These are phyloP conservation scores for Noctua pronuba DNA, from an alignment of 2,888 invertebrate species.

Conservation along the genomic window DNA sequence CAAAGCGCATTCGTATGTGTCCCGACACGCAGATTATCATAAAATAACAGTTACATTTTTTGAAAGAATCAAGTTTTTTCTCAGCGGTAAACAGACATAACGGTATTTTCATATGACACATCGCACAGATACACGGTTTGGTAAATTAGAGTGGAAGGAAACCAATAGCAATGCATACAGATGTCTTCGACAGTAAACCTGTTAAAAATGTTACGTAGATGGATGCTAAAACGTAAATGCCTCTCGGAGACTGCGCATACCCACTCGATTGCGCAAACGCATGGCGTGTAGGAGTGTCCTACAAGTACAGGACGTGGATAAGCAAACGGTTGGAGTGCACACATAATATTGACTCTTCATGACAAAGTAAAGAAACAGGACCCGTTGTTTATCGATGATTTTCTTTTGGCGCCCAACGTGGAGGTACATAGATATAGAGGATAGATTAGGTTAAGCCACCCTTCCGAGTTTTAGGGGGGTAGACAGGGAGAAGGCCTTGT, in stretches of 20 bases:
- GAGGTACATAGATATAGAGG: background rate
- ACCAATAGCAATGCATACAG: background rate
- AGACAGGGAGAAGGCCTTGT: slow-evolving; percentile 38
- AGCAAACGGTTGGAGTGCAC: slow-evolving; percentile 63
- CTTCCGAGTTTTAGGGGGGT: slow-evolving; percentile 18
- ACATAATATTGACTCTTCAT: slow-evolving; percentile 65
- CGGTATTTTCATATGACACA: slow-evolving; percentile 1
- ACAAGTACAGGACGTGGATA: slow-evolving; percentile 63
- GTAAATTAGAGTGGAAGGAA: background rate
- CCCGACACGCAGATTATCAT: slow-evolving; percentile 55
- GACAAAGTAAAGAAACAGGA: slow-evolving; percentile 37
- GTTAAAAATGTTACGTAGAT: background rate
- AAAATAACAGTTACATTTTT: slow-evolving; percentile 48
- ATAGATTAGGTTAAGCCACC: slow-evolving; percentile 22
- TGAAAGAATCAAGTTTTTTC: slow-evolving; percentile 19
- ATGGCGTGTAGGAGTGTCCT: slow-evolving; percentile 71
- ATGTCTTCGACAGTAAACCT: background rate
- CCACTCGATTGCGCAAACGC: slow-evolving; percentile 67
- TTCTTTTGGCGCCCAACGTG: slow-evolving; percentile 3
- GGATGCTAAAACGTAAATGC: slow-evolving; percentile 12
- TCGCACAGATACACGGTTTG: background rate
- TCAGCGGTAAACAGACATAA: background rate
- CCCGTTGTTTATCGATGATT: slow-evolving; percentile 3
- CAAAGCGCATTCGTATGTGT: slow-evolving; percentile 59
- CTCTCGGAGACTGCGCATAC: background rate